Evolutionary conservation across 2,113 vertebrate species (phyloP), one percentile per base, ranked within the genome.

Genomic region (Strix aluco): DNA sequence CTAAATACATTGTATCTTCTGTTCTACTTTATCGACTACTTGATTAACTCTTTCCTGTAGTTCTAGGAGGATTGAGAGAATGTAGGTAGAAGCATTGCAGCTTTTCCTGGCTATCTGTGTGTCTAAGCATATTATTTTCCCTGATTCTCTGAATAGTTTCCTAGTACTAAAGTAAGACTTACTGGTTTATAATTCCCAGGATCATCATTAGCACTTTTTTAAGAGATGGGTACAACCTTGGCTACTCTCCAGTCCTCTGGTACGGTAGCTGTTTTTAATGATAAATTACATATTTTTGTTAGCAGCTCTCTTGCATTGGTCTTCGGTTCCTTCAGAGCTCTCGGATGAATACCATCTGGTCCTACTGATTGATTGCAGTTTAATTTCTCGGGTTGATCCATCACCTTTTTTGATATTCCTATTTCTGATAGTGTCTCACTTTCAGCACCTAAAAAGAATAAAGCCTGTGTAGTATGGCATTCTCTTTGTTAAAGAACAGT

Each of bases 251-350:
- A 93, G 78, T 65, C 66, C 86, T 94, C 95, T 40, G 18, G 62
- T 90, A 71, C 4, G 0, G 88, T 77, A 84, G 79, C 42, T 95
- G 70, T 69, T 97, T 97, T 96, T 95, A 96, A 96, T 94, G 93
- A 91, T 82, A 96, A 96, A 91, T 90, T 94, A 92, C 77, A 85
- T 97, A 95, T 97, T 97, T 97, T 94, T 95, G 86, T 96, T 96
- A 97, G 86, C 86, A 94, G 87, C 84, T 95, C 86, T 91, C 83
- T 96, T 96, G 95, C 40, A 67, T 55, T 95, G 96, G 94, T 94
- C 84, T 82, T 95, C 73, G 40, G 82, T 86, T 97, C 94, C 81
- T 94, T 96, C 88, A 93, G 94, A 97, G 92, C 90, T 92, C 92
- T 97, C 87, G 5, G 91, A 90, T 95, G 94, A 97, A 95, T 89